Conservation (phyloP, 1,140 invertebrate genomes). For the Phenacoccus solenopsis region DNA sequence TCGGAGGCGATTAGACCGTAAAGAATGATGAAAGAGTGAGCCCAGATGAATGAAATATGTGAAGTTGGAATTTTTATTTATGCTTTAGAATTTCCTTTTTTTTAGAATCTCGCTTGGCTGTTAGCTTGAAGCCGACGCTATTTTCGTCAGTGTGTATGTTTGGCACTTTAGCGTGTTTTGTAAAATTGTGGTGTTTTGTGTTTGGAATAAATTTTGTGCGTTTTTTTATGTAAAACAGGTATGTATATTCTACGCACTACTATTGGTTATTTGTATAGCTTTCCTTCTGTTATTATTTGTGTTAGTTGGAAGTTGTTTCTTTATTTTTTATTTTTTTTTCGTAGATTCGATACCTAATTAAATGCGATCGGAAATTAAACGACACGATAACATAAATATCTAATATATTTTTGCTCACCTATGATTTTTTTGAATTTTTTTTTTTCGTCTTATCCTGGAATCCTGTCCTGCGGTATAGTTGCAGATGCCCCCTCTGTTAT, state of each 20-base stretch:
- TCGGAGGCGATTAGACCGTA: not conserved
- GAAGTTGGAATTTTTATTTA: too few relatives aligned
- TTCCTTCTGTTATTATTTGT: too few relatives aligned
- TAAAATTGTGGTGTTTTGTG: not conserved
- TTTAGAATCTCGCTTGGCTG: not conserved
- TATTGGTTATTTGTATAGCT: not conserved
- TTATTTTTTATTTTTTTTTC: not conserved
- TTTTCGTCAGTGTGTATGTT: not conserved
- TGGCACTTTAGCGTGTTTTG: too few relatives aligned
- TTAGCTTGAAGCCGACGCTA: not conserved
- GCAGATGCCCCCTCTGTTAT: not conserved
- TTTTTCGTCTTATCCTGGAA: too few relatives aligned
- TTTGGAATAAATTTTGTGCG: not conserved
- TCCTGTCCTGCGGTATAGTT: not conserved
- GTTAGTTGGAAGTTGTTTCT: too few relatives aligned
- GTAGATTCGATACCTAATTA: not conserved
- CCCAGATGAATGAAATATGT: too few relatives aligned
- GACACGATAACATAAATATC: not conserved
- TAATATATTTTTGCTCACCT: not conserved
- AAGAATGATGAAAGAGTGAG: not conserved
- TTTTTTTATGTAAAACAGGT: not conserved
- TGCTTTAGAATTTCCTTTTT: too few relatives aligned
- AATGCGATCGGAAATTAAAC: too few relatives aligned
- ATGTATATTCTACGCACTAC: not conserved
- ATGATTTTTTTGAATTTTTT: too few relatives aligned